Conservation (phyloP, 2,113 vertebrate genomes). For the Anguilla japonica region DNA sequence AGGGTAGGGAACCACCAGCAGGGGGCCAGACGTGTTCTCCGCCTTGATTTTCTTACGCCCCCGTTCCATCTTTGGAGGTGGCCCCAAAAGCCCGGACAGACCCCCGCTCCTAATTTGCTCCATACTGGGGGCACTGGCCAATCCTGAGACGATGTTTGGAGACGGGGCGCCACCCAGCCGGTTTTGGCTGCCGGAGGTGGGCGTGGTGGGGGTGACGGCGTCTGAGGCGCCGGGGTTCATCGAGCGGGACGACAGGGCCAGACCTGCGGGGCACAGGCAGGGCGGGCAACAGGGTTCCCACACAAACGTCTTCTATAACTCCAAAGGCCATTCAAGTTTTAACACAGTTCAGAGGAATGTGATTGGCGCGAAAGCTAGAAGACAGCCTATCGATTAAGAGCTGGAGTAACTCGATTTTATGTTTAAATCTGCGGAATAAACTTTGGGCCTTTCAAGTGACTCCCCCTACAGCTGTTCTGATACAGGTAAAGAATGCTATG, state of each 20-base stretch:
- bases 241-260: conserved; percentile 81
- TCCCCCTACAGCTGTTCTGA: no score
- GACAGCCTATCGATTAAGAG: no score
- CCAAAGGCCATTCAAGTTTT: no score
- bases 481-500: no score
- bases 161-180: conserved; percentile 85
- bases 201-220: conserved; percentile 87
- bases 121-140: conserved; percentile 87
- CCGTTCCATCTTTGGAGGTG: conserved; percentile 80
- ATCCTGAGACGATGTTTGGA: conserved; percentile 91
- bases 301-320: not conserved
- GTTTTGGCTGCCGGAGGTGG: conserved; percentile 90
- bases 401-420: no score
- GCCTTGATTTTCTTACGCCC: conserved; percentile 98
- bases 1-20: conserved; percentile 94
- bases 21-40: conserved; percentile 82
- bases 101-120: conserved; percentile 89
- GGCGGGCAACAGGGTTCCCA: not conserved
- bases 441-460: no score
- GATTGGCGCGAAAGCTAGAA: no score
- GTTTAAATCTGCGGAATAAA: no score
- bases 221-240: conserved; percentile 78
- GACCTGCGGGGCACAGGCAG: conserved; percentile 62
- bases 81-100: conserved; percentile 86
- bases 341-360: no score